Evolutionary conservation across 2,797 vertebrate genomes (phyloP).

Genomic region (Sparidentex hasta): DNA sequence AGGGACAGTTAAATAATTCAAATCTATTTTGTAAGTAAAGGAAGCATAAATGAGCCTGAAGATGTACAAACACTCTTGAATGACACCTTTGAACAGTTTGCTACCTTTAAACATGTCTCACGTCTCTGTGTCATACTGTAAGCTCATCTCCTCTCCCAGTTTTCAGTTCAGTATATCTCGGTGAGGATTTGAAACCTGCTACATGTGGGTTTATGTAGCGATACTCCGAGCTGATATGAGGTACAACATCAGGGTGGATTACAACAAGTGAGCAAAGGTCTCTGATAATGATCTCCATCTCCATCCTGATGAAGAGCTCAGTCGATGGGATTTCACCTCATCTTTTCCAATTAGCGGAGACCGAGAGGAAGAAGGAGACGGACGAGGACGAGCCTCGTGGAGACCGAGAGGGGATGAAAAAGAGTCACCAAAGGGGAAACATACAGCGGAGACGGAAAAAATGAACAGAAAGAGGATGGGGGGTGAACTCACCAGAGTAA

Average conservation of each 20-base stretch:
- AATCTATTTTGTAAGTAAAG: too few species aligned
- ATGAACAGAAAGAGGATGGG: slow-evolving; percentile 27
- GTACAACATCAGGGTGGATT: neutral
- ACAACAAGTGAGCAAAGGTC: slow-evolving; percentile 22
- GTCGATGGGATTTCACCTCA: neutral
- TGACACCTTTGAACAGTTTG: neutral
- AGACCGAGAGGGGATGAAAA: slow-evolving; percentile 19
- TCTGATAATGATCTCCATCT: slow-evolving; percentile 15
- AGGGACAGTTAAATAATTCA: too few species aligned
- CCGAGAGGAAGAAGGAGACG: neutral
- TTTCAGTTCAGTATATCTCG: slow-evolving; percentile 16
- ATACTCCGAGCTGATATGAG: slow-evolving; percentile 13
- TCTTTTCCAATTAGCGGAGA: slow-evolving; percentile 38
- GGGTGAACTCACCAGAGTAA: slow-evolving; percentile 63
- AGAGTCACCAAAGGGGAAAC: slow-evolving; percentile 25
- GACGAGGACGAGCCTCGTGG: slow-evolving; percentile 1
- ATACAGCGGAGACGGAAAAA: slow-evolving; percentile 27
- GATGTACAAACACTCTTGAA: neutral
- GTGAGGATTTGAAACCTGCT: slow-evolving; percentile 13
- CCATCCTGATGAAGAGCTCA: slow-evolving; percentile 10
- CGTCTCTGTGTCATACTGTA: neutral
- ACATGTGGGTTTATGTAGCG: neutral
- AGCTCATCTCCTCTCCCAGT: slow-evolving; percentile 9
- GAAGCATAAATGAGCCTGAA: neutral
- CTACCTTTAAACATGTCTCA: neutral